phyloP scores from a whole-genome alignment of 2,797 vertebrate genomes.

The Artibeus lituratus region DNA sequence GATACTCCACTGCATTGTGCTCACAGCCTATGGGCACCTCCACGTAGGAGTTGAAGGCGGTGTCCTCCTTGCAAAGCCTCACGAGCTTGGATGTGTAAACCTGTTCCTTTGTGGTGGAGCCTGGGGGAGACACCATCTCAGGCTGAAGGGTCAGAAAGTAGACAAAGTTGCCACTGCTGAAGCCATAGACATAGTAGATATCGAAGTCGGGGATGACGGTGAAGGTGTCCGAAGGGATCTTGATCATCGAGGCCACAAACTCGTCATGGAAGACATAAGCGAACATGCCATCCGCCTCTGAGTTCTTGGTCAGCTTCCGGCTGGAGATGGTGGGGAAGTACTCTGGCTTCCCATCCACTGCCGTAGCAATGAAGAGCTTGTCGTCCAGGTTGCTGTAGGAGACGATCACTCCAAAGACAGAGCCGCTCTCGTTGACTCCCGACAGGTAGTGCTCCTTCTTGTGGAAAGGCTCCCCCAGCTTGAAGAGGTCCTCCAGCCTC shows the following conservation, averaged over 20 bases:
- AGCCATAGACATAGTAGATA: slow-evolving; percentile 98
- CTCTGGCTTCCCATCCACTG: slow-evolving; percentile 96
- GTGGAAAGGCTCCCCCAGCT: slow-evolving; percentile 97
- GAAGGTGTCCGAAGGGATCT: slow-evolving; percentile 98
- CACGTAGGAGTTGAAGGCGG: slow-evolving; percentile 97
- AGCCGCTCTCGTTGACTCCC: slow-evolving; percentile 96
- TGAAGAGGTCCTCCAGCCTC: slow-evolving; percentile 97
- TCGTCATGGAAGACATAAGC: slow-evolving; percentile 98
- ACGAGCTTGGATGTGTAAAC: slow-evolving; percentile 99
- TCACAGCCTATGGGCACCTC: slow-evolving; percentile 97
- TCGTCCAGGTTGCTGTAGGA: slow-evolving; percentile 94
- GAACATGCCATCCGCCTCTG: slow-evolving; percentile 98
- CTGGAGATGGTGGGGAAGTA: slow-evolving; percentile 99
- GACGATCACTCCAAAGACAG: slow-evolving; percentile 98
- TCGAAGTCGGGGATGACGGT: slow-evolving; percentile 98
- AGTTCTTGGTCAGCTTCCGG: slow-evolving; percentile 95
- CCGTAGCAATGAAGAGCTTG: slow-evolving; percentile 96
- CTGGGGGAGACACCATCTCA: slow-evolving; percentile 94
- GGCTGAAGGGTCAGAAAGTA: slow-evolving; percentile 98
- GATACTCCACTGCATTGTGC: slow-evolving; percentile 93
- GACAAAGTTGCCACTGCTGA: slow-evolving; percentile 97
- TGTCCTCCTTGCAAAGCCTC: slow-evolving; percentile 96
- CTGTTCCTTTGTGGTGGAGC: slow-evolving; percentile 94
- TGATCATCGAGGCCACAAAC: slow-evolving; percentile 99
- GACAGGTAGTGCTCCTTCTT: slow-evolving; percentile 99